Conservation (phyloP, 2,797 vertebrate genomes). For the Darevskia mixta region DNA sequence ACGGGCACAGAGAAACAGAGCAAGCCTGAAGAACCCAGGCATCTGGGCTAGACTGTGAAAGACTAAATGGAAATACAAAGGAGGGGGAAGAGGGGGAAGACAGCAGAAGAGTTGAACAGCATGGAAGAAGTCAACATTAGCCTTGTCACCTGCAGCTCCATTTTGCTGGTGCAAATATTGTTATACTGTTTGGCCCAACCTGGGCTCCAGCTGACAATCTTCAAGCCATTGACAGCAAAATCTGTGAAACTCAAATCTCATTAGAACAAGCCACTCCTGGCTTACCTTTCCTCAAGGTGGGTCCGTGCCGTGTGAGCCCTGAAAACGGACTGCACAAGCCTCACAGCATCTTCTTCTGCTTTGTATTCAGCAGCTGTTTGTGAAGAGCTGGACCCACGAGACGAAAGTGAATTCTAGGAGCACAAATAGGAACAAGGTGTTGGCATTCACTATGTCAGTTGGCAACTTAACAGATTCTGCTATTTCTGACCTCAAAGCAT, state of each 20-base stretch:
- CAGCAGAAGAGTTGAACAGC: too few relatives aligned
- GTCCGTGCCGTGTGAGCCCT: conserved; percentile 85
- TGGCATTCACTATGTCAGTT: conserved; percentile 24
- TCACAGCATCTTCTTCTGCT: conserved; percentile 75
- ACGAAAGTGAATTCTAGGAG: conserved; percentile 52
- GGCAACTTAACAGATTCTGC: conserved; percentile 27
- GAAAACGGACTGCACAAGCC: conserved; percentile 85
- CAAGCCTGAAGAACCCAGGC: conserved; percentile 14
- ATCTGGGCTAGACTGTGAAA: too few relatives aligned
- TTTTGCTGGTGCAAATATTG: too few relatives aligned
- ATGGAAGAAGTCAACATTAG: too few relatives aligned
- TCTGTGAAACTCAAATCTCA: neutral
- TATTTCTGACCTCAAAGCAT: conserved; percentile 8
- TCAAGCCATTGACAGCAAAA: too few relatives aligned
- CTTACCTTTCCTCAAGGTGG: conserved; percentile 79
- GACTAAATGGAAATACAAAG: too few relatives aligned
- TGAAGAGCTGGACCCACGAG: conserved; percentile 30
- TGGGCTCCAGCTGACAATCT: too few relatives aligned
- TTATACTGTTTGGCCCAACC: too few relatives aligned
- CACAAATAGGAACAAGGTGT: conserved; percentile 43
- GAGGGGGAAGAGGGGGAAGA: too few relatives aligned
- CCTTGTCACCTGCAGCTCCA: too few relatives aligned
- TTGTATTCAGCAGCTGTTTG: conserved; percentile 38
- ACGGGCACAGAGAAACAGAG: conserved; percentile 19
- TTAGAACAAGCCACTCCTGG: neutral